Conservation (phyloP, 2,797 vertebrate genomes). For the Harpagifer antarcticus region DNA sequence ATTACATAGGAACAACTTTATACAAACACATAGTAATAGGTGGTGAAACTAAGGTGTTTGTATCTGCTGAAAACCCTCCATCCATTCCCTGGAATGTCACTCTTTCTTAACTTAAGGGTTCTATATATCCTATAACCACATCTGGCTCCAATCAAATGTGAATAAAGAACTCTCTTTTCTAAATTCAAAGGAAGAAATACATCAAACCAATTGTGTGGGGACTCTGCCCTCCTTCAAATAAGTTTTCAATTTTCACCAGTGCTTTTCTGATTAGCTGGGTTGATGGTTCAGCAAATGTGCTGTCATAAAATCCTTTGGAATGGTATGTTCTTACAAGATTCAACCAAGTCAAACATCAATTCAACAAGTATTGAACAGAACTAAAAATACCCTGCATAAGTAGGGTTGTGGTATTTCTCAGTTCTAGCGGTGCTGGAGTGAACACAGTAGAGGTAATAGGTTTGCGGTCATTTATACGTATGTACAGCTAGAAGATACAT, state of each 20-base stretch:
- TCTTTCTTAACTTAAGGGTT: constrained; percentile 69
- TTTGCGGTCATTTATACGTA: constrained; percentile 38
- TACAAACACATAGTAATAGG: background rate
- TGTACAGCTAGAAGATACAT: constrained; percentile 34
- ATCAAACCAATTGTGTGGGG: constrained; percentile 71
- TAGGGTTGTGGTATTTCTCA: constrained; percentile 56
- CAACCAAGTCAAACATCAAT: constrained; percentile 75
- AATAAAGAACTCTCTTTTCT: constrained; percentile 80
- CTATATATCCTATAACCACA: constrained; percentile 76
- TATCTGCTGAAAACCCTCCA: constrained; percentile 52
- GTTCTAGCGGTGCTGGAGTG: constrained; percentile 25
- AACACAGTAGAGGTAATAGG: constrained; percentile 37
- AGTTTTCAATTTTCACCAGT: constrained; percentile 67
- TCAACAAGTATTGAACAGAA: constrained; percentile 64
- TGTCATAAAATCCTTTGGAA: constrained; percentile 74
- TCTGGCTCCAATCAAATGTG: constrained; percentile 89
- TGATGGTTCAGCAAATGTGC: constrained; percentile 68
- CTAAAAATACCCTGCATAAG: constrained; percentile 71
- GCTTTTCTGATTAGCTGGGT: constrained; percentile 65
- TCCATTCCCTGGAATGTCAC: constrained; percentile 68
- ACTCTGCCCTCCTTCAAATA: constrained; percentile 59
- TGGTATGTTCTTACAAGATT: constrained; percentile 57
- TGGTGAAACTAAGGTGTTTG: constrained; percentile 31
- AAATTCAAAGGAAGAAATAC: constrained; percentile 72
- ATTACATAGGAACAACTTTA: background rate